phyloP scores from a whole-genome alignment of 2,113 vertebrate species.

The Trematomus loennbergii region DNA sequence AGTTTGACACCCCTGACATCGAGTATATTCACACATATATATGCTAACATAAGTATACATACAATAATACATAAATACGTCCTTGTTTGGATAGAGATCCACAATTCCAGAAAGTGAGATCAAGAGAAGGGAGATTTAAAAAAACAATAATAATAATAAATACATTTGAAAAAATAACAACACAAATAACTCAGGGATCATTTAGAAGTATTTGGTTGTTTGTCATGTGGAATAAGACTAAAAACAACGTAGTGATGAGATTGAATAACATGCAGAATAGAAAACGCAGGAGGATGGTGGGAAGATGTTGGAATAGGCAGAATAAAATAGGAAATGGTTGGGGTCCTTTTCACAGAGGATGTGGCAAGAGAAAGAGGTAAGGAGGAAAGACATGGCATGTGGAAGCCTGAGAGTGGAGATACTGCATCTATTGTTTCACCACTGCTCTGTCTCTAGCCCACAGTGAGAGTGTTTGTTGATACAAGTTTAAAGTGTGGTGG shows the following conservation, averaged over 20 bases:
- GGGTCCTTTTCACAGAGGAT: neutral
- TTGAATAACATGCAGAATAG: neutral
- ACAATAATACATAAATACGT: no score
- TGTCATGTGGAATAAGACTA: no score
- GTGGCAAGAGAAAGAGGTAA: neutral
- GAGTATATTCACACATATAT: no score
- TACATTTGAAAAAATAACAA: neutral
- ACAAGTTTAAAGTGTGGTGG: conserved; percentile 32
- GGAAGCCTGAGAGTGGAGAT: conserved; percentile 2
- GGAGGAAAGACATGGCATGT: neutral
- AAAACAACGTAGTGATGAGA: neutral
- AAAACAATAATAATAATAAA: neutral
- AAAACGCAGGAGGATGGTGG: neutral
- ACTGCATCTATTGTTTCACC: neutral
- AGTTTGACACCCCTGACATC: no score
- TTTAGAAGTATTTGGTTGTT: no score
- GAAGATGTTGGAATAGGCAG: neutral
- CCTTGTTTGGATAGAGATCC: no score
- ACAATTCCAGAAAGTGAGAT: neutral
- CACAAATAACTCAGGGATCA: no score
- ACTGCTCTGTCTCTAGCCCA: neutral
- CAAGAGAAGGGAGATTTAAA: neutral
- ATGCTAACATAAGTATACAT: no score
- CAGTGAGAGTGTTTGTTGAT: conserved; percentile 46
- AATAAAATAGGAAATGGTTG: neutral